Evolutionary conservation across 2,888 invertebrate genomes (phyloP), one percentile per base, ranked within the genome.

Genomic region (Dryadula phaetusa): DNA sequence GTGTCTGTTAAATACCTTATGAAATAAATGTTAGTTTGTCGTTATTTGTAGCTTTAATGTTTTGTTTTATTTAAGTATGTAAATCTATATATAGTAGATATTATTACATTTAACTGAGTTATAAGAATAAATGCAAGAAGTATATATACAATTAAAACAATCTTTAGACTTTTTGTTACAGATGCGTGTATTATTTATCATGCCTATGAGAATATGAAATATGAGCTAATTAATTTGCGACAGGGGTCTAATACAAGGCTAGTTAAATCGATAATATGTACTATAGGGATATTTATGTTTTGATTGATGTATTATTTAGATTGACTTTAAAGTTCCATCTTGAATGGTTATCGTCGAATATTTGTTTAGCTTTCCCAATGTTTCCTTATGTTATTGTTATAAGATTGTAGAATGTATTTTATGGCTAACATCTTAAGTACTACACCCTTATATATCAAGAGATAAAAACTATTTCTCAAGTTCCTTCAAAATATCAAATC

Each of bases 381-480:
- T 47, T 65, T 54, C 54, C 65, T 53, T 70, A 16, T 52, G 10
- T 52, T 52, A 28, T 52, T 52, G 52, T 52, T 52, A 52, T 10
- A 69, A 71, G 72, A 58, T 67, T 71, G 76, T 79, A 81, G 76
- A 83, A 80, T 85, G 83, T 80, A 79, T 86, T 87, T 85, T 86
- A 85, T 78, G 76, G 53, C 76, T 74, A 77, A 81, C 76, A 76
- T 64, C 77, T 75, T 86, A 86, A 82, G 84, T 81, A 79, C 83
- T 79, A 82, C 86, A 85, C 82, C 87, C 89, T 89, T 92, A 91
- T 83, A 72, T 56, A 76, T 74, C 74, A 81, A 74, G 84, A 81
- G 84, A 89, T 92, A 92, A 88, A 91, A 86, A 86, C 92, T 84
- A 91, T 86, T 89, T 91, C 87, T 81, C 82, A 77, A 79, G 81